Evolutionary conservation across 2,797 vertebrate genomes (phyloP).

Genomic region (Garrulus glandarius): DNA sequence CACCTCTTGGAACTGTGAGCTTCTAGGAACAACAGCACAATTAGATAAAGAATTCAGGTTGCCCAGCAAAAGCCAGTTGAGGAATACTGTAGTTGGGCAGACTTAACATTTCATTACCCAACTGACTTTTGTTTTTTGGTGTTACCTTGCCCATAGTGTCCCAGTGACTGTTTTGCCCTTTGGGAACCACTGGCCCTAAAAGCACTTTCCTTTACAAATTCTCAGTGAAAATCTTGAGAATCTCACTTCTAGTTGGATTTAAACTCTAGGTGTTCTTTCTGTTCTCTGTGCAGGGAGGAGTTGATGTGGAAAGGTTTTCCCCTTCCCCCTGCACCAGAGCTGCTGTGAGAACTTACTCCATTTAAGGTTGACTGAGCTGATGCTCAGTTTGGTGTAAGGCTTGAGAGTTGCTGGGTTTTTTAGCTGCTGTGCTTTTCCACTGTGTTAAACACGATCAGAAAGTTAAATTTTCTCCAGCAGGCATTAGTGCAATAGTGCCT

Average conservation of each 20-base stretch:
- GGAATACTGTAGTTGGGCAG: neutral
- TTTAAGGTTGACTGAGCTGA: neutral
- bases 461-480: neutral
- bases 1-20: neutral
- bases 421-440: neutral
- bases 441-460: neutral
- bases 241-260: neutral
- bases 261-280: neutral
- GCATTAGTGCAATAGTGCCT: neutral
- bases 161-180: neutral
- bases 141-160: neutral
- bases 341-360: neutral
- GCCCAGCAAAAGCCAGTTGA: neutral
- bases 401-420: neutral
- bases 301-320: neutral
- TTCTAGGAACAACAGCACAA: neutral
- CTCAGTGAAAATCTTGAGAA: neutral
- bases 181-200: neutral
- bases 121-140: neutral
- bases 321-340: neutral
- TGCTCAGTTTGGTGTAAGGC: neutral
- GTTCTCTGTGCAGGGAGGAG: neutral
- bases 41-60: neutral
- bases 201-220: neutral
- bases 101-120: neutral